Evolutionary conservation across 1,140 invertebrate species (phyloP), one percentile per base, ranked within the genome.

Genomic region (Zaprionus ornatus): DNA sequence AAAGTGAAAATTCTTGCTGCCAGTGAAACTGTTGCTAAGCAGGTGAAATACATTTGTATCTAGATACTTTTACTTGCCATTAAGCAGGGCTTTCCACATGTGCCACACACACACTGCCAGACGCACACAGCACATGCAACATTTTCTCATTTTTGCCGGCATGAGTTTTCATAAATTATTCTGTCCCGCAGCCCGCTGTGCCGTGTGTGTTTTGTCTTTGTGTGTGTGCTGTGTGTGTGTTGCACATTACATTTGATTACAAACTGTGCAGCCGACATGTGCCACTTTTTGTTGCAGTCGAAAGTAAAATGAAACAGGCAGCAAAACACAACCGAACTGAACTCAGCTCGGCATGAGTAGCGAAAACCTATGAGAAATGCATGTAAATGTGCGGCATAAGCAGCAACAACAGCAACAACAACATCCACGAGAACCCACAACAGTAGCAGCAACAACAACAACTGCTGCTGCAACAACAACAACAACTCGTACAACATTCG

Each of bases 1-100:
- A 87, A 88, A 88, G 84, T 88, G 84, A 88, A 88, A 88, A 88
- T 90, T 88, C 85, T 88, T 75, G 73, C 72, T 61, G 62, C 45
- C 45, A 55, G 52, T 55, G 52, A 65, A 71, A 71, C 50, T 65
- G 61, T 50, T 21, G 61, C 60, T 21, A 48, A 63, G 59, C 73
- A 75, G 67, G 62, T 76, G 62, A 66, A 55, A 76, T 66, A 76
- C 50, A 59, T 50, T 72, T 76, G 60, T 72, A 76, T 72, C 61
- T 71, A 67, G 35, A 35, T 67, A 76, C 69, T 76, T 76, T 76
- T 76, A 76, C 73, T 75, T 71, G 67, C 62, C 63, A 72, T 72
- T 72, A 76, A 64, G 69, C 69, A 72, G 61, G 55, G 61, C 74
- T 72, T 71, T 69, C 72, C 72, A 74, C 61, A 74, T 69, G 25